Conservation (phyloP, 2,113 vertebrate species). For the Plecturocebus donacophilus region DNA sequence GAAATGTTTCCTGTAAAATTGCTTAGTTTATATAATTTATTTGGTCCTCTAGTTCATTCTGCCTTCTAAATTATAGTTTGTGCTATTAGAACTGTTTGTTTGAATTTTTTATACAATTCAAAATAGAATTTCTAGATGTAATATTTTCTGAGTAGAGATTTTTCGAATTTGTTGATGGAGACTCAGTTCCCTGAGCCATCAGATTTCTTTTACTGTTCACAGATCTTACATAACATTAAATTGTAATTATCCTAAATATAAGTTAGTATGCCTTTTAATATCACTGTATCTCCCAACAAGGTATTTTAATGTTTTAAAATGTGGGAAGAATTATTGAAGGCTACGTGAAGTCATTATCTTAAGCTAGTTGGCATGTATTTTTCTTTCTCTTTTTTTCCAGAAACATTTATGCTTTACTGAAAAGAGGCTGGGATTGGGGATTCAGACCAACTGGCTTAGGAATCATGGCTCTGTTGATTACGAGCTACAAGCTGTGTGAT, state of each 20-base stretch:
- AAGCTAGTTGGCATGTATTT: not conserved
- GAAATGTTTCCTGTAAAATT: conserved; percentile 19
- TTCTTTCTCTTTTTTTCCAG: not conserved
- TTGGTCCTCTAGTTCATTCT: not conserved
- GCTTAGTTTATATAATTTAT: not conserved
- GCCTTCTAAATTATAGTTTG: conserved; percentile 5
- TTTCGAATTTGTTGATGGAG: conserved; percentile 26
- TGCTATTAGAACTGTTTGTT: conserved; percentile 13
- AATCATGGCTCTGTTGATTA: not conserved
- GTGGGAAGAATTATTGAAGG: not conserved
- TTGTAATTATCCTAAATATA: not conserved
- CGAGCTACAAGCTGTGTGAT: not conserved
- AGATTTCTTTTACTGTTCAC: conserved; percentile 30
- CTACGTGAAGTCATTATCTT: not conserved
- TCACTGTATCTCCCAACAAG: not conserved
- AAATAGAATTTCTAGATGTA: conserved; percentile 49
- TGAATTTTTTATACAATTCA: not conserved
- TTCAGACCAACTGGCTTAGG: not conserved
- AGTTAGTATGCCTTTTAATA: conserved; percentile 36
- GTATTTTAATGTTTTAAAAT: conserved; percentile 17
- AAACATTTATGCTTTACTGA: conserved; percentile 22
- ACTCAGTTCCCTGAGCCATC: not conserved
- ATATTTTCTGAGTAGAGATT: conserved; percentile 8
- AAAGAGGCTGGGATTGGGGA: not conserved
- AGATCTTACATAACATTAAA: conserved; percentile 36